phyloP scores from a whole-genome alignment of 2,797 vertebrate genomes.

The Sebastes taczanowskii region DNA sequence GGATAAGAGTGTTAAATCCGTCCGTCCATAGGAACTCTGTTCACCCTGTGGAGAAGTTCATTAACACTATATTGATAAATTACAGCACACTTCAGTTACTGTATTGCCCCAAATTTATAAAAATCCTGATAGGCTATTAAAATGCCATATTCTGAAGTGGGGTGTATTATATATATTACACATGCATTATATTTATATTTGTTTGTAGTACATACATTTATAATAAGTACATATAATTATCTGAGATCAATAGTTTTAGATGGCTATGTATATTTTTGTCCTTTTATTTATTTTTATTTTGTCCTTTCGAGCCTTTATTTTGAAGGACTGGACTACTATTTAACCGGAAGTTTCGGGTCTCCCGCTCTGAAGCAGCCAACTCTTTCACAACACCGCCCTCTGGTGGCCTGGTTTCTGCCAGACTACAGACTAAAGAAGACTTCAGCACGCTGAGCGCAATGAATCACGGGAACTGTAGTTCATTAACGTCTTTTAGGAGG shows the following conservation, averaged over 20 bases:
- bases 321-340: neutral
- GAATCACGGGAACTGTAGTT: neutral
- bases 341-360: neutral
- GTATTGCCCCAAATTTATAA: neutral
- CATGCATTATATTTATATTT: too few relatives aligned
- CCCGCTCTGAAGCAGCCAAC: too few relatives aligned
- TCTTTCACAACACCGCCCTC: slow-evolving; percentile 22
- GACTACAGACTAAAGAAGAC: neutral
- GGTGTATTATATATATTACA: neutral
- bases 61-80: too few relatives aligned
- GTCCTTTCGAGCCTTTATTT: neutral
- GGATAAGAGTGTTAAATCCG: neutral
- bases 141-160: neutral
- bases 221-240: neutral
- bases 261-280: neutral
- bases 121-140: neutral
- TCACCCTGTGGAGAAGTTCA: neutral
- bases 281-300: neutral
- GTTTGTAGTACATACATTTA: neutral
- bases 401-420: slow-evolving; percentile 16
- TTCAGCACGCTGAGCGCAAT: neutral
- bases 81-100: neutral
- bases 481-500: neutral
- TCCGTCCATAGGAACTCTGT: neutral
- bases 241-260: neutral